A percentile compares a stretch with the other conserved stretches of the same genome.
Conservation (phyloP, 2,113 vertebrate genomes). For the Nicator chloris region DNA sequence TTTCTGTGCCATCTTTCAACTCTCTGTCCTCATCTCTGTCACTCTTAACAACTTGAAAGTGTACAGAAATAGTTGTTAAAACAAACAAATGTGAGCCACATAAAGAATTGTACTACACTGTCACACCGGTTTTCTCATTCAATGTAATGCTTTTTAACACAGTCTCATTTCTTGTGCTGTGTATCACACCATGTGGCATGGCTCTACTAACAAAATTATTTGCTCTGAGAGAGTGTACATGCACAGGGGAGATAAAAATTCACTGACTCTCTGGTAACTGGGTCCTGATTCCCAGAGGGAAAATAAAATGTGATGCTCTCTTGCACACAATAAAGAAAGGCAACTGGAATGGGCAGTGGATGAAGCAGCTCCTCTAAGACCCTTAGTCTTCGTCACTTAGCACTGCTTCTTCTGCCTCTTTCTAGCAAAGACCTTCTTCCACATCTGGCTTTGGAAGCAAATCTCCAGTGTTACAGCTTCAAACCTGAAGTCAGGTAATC, state of each 20-base stretch:
- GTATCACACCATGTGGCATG: background rate
- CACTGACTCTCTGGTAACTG: background rate
- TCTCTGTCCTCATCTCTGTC: background rate
- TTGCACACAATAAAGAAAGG: background rate
- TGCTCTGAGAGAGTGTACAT: accelerated
- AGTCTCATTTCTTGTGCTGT: background rate
- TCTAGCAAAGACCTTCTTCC: background rate
- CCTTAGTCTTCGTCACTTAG: background rate
- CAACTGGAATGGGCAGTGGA: background rate
- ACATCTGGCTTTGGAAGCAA: background rate
- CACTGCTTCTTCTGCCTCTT: background rate
- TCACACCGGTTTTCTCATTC: background rate
- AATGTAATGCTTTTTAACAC: background rate
- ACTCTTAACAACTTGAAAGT: background rate
- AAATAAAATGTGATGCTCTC: background rate
- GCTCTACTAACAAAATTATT: background rate
- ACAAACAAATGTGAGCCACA: background rate
- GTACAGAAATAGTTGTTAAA: background rate
- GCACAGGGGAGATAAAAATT: background rate
- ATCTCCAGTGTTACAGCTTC: background rate
- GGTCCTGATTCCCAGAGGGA: background rate
- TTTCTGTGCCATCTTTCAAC: background rate
- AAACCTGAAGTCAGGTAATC: background rate
- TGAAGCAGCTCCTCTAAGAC: background rate
- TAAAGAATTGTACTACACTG: background rate